Evolutionary conservation across 2,888 invertebrate species (phyloP).

Genomic region (Beris morrisii): DNA sequence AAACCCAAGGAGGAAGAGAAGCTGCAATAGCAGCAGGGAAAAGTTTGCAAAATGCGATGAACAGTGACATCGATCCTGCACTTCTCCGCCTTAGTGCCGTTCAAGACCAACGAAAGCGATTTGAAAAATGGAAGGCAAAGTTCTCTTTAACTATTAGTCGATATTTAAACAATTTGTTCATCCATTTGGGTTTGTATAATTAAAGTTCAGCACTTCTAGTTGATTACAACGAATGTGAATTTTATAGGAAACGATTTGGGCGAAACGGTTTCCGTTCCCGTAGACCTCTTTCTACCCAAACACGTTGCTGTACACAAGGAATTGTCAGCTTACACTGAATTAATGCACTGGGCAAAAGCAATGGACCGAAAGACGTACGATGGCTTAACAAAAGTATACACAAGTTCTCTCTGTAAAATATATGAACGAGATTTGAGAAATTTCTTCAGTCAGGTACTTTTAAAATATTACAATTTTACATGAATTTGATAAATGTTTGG

Average conservation of each 20-base stretch:
- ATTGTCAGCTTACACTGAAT: constrained; percentile 81
- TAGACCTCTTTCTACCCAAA: constrained; percentile 71
- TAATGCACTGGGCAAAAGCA: constrained; percentile 89
- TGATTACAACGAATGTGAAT: constrained; percentile 12
- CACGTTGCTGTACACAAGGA: constrained; percentile 82
- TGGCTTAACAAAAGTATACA: constrained; percentile 81
- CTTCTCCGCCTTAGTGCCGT: constrained; percentile 71
- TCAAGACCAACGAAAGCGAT: constrained; percentile 76
- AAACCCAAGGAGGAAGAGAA: constrained; percentile 63
- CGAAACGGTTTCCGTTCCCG: constrained; percentile 55
- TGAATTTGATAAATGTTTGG: constrained; percentile 2
- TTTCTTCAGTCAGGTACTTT: constrained; percentile 69
- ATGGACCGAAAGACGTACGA: constrained; percentile 83
- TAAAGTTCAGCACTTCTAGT: constrained; percentile 44
- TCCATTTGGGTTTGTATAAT: constrained; percentile 75
- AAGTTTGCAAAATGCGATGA: constrained; percentile 74
- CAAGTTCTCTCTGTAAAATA: constrained; percentile 78
- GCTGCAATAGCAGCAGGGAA: constrained; percentile 71
- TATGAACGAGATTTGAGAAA: constrained; percentile 83
- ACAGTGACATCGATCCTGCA: constrained; percentile 66
- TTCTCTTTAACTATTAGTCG: constrained; percentile 83
- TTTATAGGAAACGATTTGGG: constrained; percentile 69
- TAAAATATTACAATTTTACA: background rate
- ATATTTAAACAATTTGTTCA: constrained; percentile 92
- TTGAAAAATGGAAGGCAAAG: constrained; percentile 75